Evolutionary conservation across 2,797 vertebrate species (phyloP).

Genomic region (Acanthornis magna): DNA sequence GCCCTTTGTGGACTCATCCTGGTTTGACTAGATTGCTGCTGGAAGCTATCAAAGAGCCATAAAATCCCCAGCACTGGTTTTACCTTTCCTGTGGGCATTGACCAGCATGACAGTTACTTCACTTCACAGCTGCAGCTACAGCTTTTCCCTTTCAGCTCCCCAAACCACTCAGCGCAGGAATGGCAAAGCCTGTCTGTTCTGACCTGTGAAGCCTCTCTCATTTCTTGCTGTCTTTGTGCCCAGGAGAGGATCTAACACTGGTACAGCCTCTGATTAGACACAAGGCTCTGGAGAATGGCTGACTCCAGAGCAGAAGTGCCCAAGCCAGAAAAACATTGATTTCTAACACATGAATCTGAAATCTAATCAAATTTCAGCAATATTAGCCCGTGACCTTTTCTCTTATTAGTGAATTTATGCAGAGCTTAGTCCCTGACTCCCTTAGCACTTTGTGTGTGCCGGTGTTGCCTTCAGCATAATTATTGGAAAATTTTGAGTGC

Average conservation of each 20-base stretch:
- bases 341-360: constrained; percentile 53
- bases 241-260: constrained; percentile 39
- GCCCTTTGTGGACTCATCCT: constrained; percentile 18
- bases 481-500: constrained; percentile 59
- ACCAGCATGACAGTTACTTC: constrained; percentile 44
- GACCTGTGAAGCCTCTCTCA: constrained; percentile 64
- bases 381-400: constrained; percentile 76
- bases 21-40: constrained; percentile 51
- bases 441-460: constrained; percentile 35
- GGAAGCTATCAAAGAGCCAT: constrained; percentile 42
- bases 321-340: constrained; percentile 67
- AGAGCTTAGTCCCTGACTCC: constrained; percentile 59
- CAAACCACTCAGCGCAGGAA: constrained; percentile 23
- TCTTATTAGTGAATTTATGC: constrained; percentile 76
- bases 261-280: constrained; percentile 31
- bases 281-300: constrained; percentile 33
- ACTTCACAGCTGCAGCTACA: constrained; percentile 1
- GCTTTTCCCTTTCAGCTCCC: constrained; percentile 30
- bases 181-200: constrained; percentile 43
- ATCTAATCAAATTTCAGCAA: constrained; percentile 78
- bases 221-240: constrained; percentile 55
- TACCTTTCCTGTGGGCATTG: constrained; percentile 54
- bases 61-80: constrained; percentile 32
- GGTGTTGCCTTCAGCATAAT: constrained; percentile 50
- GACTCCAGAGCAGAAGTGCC: constrained; percentile 44